A percentile compares a stretch with the other conserved stretches of the same genome.
Evolutionary conservation across 1,140 invertebrate genomes (phyloP).

Genomic region (Magallana ariakensis): DNA sequence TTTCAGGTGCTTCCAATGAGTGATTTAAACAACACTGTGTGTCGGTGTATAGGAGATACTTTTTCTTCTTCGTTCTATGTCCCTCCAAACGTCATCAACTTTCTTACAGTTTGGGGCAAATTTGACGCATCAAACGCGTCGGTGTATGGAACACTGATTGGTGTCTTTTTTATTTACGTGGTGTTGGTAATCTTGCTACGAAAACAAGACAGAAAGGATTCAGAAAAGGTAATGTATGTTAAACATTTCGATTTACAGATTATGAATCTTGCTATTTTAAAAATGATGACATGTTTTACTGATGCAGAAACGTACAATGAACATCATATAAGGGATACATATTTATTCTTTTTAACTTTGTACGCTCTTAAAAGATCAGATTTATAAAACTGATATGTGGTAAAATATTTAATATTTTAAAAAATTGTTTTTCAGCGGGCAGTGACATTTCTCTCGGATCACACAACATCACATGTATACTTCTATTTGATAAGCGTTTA

Average conservation of each 20-base stretch:
- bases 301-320: too few relatives aligned
- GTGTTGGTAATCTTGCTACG: constrained; percentile 77
- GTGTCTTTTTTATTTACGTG: constrained; percentile 78
- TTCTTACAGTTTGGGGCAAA: constrained; percentile 80
- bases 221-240: not conserved
- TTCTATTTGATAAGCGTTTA: constrained; percentile 67
- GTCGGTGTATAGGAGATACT: constrained; percentile 38
- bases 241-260: too few relatives aligned
- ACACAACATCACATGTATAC: constrained; percentile 56
- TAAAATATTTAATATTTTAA: not conserved
- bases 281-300: too few relatives aligned
- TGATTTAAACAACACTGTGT: constrained; percentile 48
- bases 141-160: constrained; percentile 77
- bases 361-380: not conserved
- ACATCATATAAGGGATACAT: not conserved
- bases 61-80: constrained; percentile 76
- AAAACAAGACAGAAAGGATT: constrained; percentile 73
- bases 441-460: constrained; percentile 59
- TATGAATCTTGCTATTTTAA: too few relatives aligned
- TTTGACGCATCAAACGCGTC: constrained; percentile 69
- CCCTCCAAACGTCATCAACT: constrained; percentile 81
- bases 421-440: constrained; percentile 57
- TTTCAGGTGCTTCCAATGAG: constrained; percentile 48
- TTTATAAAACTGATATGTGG: not conserved
- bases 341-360: not conserved